Base-by-base conservation (phyloP, 2,888 invertebrate species). In the Synanthedon andrenaeformis region DNA sequence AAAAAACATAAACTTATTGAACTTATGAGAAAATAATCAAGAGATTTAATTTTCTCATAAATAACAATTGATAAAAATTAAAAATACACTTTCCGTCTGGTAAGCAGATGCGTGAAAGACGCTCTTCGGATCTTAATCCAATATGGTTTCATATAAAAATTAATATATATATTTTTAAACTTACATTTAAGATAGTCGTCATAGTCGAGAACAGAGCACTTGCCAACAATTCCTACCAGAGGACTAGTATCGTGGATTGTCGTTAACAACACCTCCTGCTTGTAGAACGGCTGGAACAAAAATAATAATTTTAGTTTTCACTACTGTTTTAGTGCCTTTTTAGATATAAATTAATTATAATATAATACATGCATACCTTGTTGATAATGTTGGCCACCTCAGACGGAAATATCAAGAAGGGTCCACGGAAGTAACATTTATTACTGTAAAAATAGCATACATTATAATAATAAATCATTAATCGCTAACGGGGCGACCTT, bases 211-310 rank as follows among this genome's bases (percentile, higher is more conserved):
- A 99, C 97, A 1, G 93, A 89, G 77, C 99, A 99, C 62, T 94
- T 95, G 12, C 96, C 96, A 58, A 96, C 94, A 59, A 99, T 94
- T 62, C 95, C 95, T 64, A 95, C 93, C 41, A 98, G 90, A 3
- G 96, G 96, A 76, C 96, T 95, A 0, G 95, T 94, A 69, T 97
- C 97, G 72, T 97, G 97, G 59, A 96, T 92, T 0, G 95, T 94
- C 41, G 96, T 97, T 42, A 97, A 87, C 67, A 98, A 91, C 56
- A 98, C 92, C 83, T 99, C 99, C 83, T 97, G 96, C 65, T 95
- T 94, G 88, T 95, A 99, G 82, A 96, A 98, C 52, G 95, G 89
- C 83, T 92, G 85, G 17, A 74, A 76, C 49, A 58, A 42, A 54
- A n/a, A 52, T 45, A 54, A 35, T 23, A 23, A 23, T 3, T 1